A percentile compares a stretch with the other conserved stretches of the same genome.
These are phyloP conservation scores for Phodopus roborovskii DNA, from an alignment of 2,113 vertebrate species.

Conservation along the genomic window DNA sequence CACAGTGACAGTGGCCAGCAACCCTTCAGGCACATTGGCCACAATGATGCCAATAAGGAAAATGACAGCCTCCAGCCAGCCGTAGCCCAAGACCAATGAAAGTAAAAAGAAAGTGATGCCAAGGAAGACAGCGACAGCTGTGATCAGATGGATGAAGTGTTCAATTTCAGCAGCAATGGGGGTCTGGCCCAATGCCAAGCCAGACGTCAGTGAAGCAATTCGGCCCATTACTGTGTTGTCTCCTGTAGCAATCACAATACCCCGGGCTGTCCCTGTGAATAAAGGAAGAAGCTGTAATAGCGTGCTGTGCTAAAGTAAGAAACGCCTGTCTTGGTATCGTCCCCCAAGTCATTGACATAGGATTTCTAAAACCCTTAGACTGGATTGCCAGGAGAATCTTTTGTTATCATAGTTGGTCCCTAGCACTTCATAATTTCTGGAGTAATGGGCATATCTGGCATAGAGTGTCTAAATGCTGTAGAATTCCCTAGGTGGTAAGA, in stretches of 20 bases:
- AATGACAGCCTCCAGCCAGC: constrained; percentile 82
- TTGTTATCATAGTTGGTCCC: background rate
- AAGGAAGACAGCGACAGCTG: constrained; percentile 70
- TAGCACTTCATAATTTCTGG: background rate
- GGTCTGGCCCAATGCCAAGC: constrained; percentile 69
- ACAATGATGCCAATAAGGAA: constrained; percentile 85
- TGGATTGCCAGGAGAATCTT: background rate
- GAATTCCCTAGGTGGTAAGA: background rate
- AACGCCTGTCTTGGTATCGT: background rate
- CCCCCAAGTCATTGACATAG: background rate
- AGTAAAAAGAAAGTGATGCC: constrained; percentile 78
- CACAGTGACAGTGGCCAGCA: constrained; percentile 84
- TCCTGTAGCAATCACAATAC: constrained; percentile 79
- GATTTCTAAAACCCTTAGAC: background rate
- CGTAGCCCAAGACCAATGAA: constrained; percentile 77
- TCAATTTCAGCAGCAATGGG: constrained; percentile 80
- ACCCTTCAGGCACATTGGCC: constrained; percentile 85
- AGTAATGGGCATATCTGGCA: background rate
- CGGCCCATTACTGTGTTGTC: constrained; percentile 81
- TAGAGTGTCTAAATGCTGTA: background rate
- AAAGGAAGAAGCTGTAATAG: background rate
- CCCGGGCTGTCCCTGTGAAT: constrained; percentile 73
- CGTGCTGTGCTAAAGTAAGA: background rate
- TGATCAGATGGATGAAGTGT: constrained; percentile 83
- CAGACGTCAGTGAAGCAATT: constrained; percentile 78